Evolutionary conservation across 2,888 invertebrate genomes (phyloP), one percentile per base, ranked within the genome.

Genomic region (Lasioglossum lativentre): DNA sequence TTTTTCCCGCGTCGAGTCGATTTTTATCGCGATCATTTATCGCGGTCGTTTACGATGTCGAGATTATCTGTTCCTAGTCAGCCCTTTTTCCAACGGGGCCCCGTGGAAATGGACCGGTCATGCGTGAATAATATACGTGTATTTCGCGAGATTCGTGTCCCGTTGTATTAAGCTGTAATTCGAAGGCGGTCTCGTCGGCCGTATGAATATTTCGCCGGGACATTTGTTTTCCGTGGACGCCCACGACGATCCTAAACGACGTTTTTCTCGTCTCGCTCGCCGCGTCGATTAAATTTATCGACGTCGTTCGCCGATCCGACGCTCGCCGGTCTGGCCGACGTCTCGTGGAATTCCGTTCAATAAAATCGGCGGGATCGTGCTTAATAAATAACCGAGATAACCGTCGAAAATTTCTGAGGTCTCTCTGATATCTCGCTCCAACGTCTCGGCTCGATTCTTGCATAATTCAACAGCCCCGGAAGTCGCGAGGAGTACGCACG

Each of bases 91-190:
- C n/a, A 23, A n/a, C 52, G 23, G 38, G 23, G 8, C n/a, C 68
- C 38, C 23, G 12, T 83, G 78, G 78, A 82, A 81, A 82, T 78
- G 71, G 82, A 2, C 47, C 66, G 34, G 40, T 47, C 82, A 75
- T 66, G 84, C 84, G 84, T 84, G 84, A 77, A 84, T 84, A 85
- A 83, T 82, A 75, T 75, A 82, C 23, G 23, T 10, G 23, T 23
- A 3, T 52, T 10, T 10, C 52, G 72, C n/a, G 85, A 75, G 83
- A 83, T 85, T 78, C 78, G 66, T 59, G 78, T 85, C 83, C 71
- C 75, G 83, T 73, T 83, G 73, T 70, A 84, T 80, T 77, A 80
- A 85, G 72, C 75, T 72, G 85, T 83, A 75, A 83, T 83, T 75
- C 75, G 71, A 78, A 78, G 78, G 66, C 78, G n/a, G 40, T 42